Conservation (phyloP, 2,888 invertebrate species). For the Spisula subtruncata region DNA sequence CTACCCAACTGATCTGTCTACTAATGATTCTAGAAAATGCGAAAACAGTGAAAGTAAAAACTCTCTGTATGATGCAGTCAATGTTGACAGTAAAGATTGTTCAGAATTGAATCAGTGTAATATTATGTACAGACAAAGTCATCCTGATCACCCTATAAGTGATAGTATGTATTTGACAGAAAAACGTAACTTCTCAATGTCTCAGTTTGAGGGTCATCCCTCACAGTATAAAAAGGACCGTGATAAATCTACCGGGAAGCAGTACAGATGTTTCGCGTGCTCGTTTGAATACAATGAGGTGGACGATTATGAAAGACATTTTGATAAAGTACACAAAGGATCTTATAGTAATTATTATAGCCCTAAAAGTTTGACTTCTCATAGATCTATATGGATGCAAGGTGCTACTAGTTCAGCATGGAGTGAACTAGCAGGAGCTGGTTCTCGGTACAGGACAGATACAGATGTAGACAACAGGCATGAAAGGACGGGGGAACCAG, state of each 20-base stretch:
- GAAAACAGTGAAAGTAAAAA: not conserved
- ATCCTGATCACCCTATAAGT: not conserved
- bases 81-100: not conserved
- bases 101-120: not conserved
- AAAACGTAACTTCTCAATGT: not conserved
- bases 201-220: not conserved
- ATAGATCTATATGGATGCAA: not conserved
- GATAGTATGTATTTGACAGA: not conserved
- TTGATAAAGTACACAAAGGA: conserved; percentile 70
- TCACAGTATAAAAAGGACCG: not conserved
- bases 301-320: conserved; percentile 75
- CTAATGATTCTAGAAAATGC: not conserved
- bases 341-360: not conserved
- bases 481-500: conserved; percentile 30
- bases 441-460: conserved; percentile 19
- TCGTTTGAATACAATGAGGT: conserved; percentile 73
- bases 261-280: conserved; percentile 76
- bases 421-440: conserved; percentile 19
- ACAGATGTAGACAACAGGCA: not conserved
- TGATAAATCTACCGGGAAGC: not conserved
- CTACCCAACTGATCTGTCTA: not conserved
- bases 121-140: not conserved
- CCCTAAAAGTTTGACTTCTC: not conserved
- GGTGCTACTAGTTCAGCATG: not conserved
- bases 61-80: not conserved